Evolutionary conservation across 2,888 invertebrate genomes (phyloP), one percentile per base, ranked within the genome.

Genomic region (Ormyrus labotus): DNA sequence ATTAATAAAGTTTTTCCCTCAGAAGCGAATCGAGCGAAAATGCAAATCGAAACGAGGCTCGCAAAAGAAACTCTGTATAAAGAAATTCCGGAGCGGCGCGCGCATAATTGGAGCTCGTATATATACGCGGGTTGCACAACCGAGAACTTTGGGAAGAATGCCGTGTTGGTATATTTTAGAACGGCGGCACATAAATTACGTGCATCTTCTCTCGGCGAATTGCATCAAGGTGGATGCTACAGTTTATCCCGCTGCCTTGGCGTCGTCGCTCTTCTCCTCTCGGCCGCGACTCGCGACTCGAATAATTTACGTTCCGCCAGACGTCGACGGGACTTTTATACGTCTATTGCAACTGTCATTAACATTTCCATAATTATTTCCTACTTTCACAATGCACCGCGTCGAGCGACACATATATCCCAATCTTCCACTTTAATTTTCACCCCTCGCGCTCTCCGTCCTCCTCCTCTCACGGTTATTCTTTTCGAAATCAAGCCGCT

Each of bases 351-450:
- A 51, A 10, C 51, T 19, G 51, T 67, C 45, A 19, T 13, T 51
- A 51, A 51, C 34, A 19, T 51, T 67, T 19, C 67, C 53, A 53
- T 53, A 53, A 67, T 67, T 67, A 13, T 67, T 67, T 67, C 67
- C 67, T 67, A 13, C 51, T 65, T 65, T 65, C 64, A 50, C 64
- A 65, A 65, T 11, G 34, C 3, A 50, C 10, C 64, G n/a, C 50
- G n/a, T 34, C 64, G 48, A 2, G 34, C 34, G 64, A 10, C n/a
- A 64, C 47, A 50, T 8, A 64, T 4, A 34, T 34, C 34, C 34
- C 34, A 34, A 34, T 34, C 34, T 34, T 34, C 34, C 34, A 34
- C 34, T 34, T 34, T 7, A 45, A 61, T 61, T 58, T 61, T 58
- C 60, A 34, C 58, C 58, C n/a, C 60, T 61, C 60, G 48, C 64